These are phyloP conservation scores for Apaloderma vittatum DNA, from an alignment of 2,113 vertebrate species.

Conservation along the genomic window DNA sequence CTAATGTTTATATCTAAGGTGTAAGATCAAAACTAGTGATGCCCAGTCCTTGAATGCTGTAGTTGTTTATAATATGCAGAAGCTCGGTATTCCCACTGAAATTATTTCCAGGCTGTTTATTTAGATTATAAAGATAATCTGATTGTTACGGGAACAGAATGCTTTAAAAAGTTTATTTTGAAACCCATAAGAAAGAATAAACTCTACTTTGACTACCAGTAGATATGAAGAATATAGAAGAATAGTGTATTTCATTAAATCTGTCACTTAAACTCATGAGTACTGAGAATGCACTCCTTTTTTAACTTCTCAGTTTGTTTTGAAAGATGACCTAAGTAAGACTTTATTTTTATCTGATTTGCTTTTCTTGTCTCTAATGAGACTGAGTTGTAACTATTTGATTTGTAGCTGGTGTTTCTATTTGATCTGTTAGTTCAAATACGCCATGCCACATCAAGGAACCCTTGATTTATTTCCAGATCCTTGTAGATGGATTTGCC, in stretches of 20 bases:
- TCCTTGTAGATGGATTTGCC: conserved; percentile 16
- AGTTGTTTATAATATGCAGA: not conserved
- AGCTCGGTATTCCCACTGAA: not conserved
- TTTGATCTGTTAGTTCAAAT: conserved; percentile 50
- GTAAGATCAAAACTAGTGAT: not conserved
- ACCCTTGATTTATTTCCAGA: conserved; percentile 31
- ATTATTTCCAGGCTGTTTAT: not conserved
- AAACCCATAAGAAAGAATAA: not conserved
- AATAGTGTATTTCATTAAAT: not conserved
- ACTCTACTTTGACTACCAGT: not conserved
- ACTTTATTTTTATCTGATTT: not conserved
- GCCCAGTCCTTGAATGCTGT: not conserved
- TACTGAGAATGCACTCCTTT: not conserved
- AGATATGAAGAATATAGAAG: not conserved
- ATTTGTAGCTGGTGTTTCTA: conserved; percentile 29
- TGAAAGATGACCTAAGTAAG: conserved; percentile 20
- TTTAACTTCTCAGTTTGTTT: not conserved
- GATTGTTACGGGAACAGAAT: not conserved
- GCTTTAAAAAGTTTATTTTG: not conserved
- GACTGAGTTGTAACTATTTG: conserved; percentile 5
- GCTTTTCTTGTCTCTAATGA: conserved; percentile 32
- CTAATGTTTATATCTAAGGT: not conserved
- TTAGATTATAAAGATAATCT: not conserved
- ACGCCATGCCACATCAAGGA: not conserved
- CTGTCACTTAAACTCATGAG: not conserved